Percentiles rank a stretch among this genome's conserved stretches.
phyloP scores from a whole-genome alignment of 92 coral and sea anemone genomes.

The Blastomussa wellsi region DNA sequence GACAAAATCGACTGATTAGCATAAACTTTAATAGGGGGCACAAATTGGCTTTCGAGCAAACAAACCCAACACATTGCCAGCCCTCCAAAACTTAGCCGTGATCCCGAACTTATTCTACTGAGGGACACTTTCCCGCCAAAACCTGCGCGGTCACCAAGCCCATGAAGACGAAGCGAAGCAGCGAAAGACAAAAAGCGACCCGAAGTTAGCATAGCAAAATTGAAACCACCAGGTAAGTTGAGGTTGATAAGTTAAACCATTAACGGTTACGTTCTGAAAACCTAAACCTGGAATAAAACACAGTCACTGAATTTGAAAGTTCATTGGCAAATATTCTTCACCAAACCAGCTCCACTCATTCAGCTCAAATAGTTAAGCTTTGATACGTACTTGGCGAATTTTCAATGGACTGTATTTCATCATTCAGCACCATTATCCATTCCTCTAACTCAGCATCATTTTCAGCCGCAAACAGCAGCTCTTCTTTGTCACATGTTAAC shows the following conservation, averaged over 20 bases:
- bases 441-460: conserved; percentile 89
- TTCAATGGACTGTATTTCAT: conserved; percentile 50
- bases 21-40: too few species aligned
- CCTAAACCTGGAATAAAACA: not conserved
- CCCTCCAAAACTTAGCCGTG: too few species aligned
- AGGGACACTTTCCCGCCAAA: conserved; percentile 18
- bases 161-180: not conserved
- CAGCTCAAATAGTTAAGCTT: not conserved
- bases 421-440: conserved; percentile 85
- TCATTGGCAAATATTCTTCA: not conserved
- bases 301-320: not conserved
- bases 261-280: not conserved
- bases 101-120: conserved; percentile 4
- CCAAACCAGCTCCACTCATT: not conserved
- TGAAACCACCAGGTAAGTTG: not conserved
- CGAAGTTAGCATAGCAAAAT: not conserved
- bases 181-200: not conserved
- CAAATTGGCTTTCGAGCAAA: too few species aligned
- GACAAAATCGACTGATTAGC: too few species aligned
- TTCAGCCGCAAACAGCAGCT: conserved; percentile 77
- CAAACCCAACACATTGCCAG: too few species aligned
- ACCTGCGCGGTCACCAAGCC: conserved; percentile 9
- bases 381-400: conserved; percentile 31
- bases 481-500: conserved; percentile 71
- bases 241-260: not conserved